Percentiles rank a stretch among this genome's conserved stretches.
These are phyloP conservation scores for Ammodytes dubius DNA, from an alignment of 2,113 vertebrate genomes.

Conservation along the genomic window DNA sequence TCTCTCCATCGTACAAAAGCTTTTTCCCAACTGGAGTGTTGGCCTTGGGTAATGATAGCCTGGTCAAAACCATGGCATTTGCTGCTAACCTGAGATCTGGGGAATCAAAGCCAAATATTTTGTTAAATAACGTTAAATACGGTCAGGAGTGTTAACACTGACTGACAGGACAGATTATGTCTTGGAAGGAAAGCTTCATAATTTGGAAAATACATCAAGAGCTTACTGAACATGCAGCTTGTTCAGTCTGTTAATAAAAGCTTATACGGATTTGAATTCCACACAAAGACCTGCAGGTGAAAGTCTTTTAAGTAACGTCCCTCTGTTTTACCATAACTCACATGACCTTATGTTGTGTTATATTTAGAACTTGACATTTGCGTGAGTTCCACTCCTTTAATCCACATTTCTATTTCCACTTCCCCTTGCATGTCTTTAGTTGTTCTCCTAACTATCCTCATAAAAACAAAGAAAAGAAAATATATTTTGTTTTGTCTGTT, in stretches of 20 bases:
- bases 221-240: not conserved
- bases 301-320: not conserved
- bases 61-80: slow-evolving; percentile 75
- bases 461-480: not conserved
- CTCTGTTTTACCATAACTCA: not conserved
- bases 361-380: not conserved
- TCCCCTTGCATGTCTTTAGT: not conserved
- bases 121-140: not conserved
- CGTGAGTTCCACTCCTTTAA: not conserved
- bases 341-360: not conserved
- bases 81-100: slow-evolving; percentile 71
- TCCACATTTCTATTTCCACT: not conserved
- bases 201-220: not conserved
- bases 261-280: not conserved
- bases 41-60: slow-evolving; percentile 80
- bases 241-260: not conserved
- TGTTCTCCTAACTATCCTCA: not conserved
- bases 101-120: slow-evolving; percentile 1
- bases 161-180: not conserved
- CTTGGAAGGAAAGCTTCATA: not conserved
- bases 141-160: not conserved
- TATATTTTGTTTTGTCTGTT: not conserved
- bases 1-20: slow-evolving; percentile 82
- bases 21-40: slow-evolving; percentile 82
- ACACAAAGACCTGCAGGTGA: not conserved